Evolutionary conservation across 2,797 vertebrate genomes (phyloP).

Genomic region (Acanthornis magna): DNA sequence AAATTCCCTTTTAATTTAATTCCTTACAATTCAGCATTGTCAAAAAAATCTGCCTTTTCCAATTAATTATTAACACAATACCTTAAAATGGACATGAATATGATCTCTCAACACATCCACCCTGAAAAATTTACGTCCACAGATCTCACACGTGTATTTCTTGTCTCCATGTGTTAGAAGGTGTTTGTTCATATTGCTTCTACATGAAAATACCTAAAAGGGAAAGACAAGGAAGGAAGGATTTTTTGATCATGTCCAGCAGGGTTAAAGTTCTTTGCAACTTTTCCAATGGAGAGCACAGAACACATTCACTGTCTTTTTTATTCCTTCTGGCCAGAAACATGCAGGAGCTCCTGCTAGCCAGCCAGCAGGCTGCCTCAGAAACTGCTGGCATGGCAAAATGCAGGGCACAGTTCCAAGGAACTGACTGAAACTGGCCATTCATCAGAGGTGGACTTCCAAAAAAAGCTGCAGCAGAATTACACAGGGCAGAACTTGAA

Average conservation of each 20-base stretch:
- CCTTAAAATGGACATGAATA: slow-evolving; percentile 99
- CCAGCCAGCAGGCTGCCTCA: background rate
- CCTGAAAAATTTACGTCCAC: slow-evolving; percentile 96
- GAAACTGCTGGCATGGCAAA: background rate
- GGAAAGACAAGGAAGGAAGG: background rate
- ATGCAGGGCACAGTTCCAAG: background rate
- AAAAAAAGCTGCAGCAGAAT: background rate
- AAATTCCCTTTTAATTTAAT: background rate
- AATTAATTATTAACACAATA: slow-evolving; percentile 46
- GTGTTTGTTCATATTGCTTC: slow-evolving; percentile 99
- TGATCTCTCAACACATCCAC: slow-evolving; percentile 97
- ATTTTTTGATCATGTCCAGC: background rate
- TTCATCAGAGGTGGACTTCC: background rate
- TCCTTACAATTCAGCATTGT: background rate
- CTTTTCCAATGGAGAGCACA: background rate
- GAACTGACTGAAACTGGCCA: background rate
- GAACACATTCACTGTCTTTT: background rate
- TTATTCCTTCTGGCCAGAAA: background rate
- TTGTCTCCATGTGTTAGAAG: slow-evolving; percentile 97
- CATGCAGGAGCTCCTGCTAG: background rate
- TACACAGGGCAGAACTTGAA: background rate
- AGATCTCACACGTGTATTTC: slow-evolving; percentile 99
- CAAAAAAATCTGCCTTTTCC: background rate
- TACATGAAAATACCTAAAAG: slow-evolving; percentile 93
- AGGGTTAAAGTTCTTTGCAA: background rate